Evolutionary conservation across 2,888 invertebrate genomes (phyloP).

Genomic region (Alentia gelatinosa): DNA sequence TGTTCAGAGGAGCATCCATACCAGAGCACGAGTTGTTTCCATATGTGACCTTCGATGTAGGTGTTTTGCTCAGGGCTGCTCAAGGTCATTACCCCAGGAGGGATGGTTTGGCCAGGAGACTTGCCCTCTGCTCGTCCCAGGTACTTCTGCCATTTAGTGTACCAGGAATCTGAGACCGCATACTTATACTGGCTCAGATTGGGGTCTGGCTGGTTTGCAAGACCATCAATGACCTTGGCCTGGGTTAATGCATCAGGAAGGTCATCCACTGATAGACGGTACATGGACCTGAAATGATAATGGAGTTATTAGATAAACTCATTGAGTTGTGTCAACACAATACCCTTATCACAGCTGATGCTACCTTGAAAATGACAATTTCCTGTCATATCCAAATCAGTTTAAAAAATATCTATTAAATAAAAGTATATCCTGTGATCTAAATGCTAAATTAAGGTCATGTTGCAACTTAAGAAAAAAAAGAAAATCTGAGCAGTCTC

Average conservation of each 20-base stretch:
- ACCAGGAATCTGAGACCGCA: constrained; percentile 58
- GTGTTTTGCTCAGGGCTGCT: constrained; percentile 63
- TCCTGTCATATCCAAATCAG: too few species aligned
- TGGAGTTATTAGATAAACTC: background rate
- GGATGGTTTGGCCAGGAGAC: background rate
- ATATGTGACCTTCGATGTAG: constrained; percentile 67
- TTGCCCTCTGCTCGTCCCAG: constrained; percentile 53
- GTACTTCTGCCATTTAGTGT: constrained; percentile 58
- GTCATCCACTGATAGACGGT: background rate
- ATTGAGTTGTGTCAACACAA: too few species aligned
- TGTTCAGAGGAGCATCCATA: constrained; percentile 65
- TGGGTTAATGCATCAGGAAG: background rate
- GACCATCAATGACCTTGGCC: background rate
- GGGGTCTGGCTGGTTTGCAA: background rate
- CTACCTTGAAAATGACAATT: too few species aligned
- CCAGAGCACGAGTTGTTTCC: constrained; percentile 68
- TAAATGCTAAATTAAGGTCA: too few species aligned
- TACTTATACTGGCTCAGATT: background rate
- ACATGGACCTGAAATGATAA: background rate
- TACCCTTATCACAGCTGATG: too few species aligned
- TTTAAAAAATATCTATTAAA: too few species aligned
- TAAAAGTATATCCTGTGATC: too few species aligned
- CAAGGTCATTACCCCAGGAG: constrained; percentile 56
- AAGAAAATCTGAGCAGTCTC: too few species aligned
- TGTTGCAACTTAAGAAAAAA: too few species aligned